phyloP scores from a whole-genome alignment of 2,888 invertebrate genomes.

The Zootermopsis nevadensis region DNA sequence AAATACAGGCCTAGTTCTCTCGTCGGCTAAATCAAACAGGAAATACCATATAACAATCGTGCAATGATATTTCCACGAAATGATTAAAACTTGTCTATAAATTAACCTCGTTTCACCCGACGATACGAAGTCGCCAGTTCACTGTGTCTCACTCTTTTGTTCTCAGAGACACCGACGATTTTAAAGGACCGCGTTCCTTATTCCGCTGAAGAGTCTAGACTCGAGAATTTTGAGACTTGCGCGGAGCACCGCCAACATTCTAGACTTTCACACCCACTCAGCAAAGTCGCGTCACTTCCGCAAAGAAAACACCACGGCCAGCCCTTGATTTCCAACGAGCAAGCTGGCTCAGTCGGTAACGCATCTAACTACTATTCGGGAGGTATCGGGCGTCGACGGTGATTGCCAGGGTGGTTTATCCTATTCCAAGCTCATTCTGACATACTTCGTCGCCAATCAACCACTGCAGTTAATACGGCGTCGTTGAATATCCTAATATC shows the following conservation, averaged over 20 bases:
- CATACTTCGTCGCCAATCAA: no score
- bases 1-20: not conserved
- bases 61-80: not conserved
- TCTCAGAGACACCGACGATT: no score
- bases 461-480: no score
- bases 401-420: no score
- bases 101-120: not conserved
- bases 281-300: conserved; percentile 26
- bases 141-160: not conserved
- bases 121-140: not conserved
- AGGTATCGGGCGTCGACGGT: no score
- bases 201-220: not conserved
- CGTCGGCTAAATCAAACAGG: not conserved
- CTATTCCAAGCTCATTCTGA: no score
- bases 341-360: no score
- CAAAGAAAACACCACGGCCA: conserved; percentile 29
- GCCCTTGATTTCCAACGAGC: no score
- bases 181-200: no score
- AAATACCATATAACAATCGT: not conserved
- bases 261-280: conserved; percentile 3
- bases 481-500: no score
- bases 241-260: not conserved
- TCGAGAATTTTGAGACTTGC: not conserved
- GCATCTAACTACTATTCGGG: no score
- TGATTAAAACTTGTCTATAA: conserved; percentile 5